These are phyloP conservation scores for Emberiza fucata DNA, from an alignment of 2,113 vertebrate species.

Conservation along the genomic window DNA sequence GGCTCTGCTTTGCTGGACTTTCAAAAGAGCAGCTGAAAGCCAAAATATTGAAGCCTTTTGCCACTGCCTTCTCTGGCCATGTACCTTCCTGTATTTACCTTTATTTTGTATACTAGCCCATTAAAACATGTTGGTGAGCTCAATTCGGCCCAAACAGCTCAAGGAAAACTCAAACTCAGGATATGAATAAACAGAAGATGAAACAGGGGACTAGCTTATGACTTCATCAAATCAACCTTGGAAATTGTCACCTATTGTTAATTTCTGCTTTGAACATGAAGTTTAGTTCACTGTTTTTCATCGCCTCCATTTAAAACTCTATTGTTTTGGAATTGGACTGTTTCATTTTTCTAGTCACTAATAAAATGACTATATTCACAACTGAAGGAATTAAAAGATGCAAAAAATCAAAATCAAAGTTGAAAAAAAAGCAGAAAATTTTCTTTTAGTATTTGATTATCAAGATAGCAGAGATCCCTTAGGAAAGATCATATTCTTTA, in stretches of 20 bases:
- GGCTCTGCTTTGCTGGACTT: neutral
- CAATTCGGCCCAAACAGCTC: neutral
- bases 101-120: neutral
- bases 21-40: neutral
- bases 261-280: neutral
- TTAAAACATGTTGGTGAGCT: neutral
- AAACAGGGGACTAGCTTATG: neutral
- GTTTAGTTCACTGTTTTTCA: neutral
- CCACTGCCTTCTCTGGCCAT: neutral
- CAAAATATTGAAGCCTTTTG: accelerated
- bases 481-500: neutral
- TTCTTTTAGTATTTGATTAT: neutral
- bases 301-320: neutral
- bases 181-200: neutral
- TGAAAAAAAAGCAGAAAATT: neutral
- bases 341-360: neutral
- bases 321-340: neutral
- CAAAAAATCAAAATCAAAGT: neutral
- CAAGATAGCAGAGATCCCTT: neutral
- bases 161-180: neutral
- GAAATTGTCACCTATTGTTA: neutral
- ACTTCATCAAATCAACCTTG: neutral
- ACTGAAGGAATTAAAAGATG: neutral
- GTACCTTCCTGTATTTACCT: neutral
- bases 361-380: neutral